phyloP scores from a whole-genome alignment of 2,113 vertebrate species.

The Eudyptes chrysolophus region DNA sequence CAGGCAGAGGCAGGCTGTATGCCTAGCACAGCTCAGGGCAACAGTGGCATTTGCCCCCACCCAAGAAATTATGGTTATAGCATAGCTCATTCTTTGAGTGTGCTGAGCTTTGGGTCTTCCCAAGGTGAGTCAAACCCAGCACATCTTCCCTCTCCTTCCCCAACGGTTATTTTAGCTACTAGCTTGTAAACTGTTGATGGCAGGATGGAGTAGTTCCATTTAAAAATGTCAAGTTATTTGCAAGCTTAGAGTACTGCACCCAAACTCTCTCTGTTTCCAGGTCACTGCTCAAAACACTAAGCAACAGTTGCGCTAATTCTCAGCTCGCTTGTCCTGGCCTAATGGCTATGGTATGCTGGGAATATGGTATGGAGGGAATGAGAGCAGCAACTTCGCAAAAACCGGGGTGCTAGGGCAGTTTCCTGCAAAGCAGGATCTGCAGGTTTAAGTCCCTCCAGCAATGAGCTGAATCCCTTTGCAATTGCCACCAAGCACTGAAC shows the following conservation, averaged over 20 bases:
- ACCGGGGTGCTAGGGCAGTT: background rate
- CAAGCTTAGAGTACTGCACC: background rate
- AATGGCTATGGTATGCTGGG: background rate
- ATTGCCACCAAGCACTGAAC: background rate
- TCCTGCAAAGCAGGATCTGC: background rate
- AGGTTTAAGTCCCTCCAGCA: background rate
- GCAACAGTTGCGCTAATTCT: background rate
- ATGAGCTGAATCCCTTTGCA: accelerated
- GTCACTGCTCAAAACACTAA: background rate
- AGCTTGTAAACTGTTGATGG: background rate
- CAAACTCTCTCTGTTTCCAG: background rate
- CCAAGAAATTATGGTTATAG: background rate
- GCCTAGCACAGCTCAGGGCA: background rate
- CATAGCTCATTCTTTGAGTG: too few species aligned
- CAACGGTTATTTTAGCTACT: background rate
- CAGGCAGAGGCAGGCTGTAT: background rate
- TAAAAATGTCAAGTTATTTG: background rate
- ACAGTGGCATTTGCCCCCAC: background rate
- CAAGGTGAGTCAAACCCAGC: background rate
- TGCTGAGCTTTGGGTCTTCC: background rate
- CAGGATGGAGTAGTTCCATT: background rate
- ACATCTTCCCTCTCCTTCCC: too few species aligned
- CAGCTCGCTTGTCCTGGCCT: background rate
- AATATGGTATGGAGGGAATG: background rate
- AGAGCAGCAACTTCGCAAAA: background rate